Percentiles rank a stretch among this genome's conserved stretches.
Conservation (phyloP, 2,888 invertebrate genomes). For the Lypha dubia region DNA sequence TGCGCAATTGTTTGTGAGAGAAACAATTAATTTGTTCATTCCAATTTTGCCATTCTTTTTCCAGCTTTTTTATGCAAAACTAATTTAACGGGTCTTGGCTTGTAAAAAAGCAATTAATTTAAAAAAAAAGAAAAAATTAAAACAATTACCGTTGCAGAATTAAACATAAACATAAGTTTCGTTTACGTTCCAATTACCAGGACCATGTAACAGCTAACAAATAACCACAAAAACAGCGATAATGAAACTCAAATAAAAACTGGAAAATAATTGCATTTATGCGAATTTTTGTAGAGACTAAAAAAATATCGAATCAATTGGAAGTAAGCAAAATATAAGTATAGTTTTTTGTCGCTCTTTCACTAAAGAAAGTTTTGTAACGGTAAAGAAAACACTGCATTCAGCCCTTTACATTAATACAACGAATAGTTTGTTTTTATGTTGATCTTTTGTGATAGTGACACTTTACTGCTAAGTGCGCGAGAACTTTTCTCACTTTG, state of each 20-base stretch:
- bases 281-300: neutral
- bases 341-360: no score
- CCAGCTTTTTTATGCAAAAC: constrained; percentile 21
- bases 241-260: neutral
- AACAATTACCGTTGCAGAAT: constrained; percentile 38
- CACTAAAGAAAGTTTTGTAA: no score
- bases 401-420: no score
- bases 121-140: constrained; percentile 13
- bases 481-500: no score
- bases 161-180: constrained; percentile 59
- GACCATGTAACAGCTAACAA: constrained; percentile 4
- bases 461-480: no score
- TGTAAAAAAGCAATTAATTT: constrained; percentile 60
- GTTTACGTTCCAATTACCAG: constrained; percentile 59
- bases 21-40: constrained; percentile 6
- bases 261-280: neutral
- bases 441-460: no score
- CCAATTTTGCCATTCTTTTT: neutral
- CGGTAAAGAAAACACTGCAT: no score
- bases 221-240: constrained; percentile 9
- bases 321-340: neutral
- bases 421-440: no score
- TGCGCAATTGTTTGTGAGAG: constrained; percentile 3
- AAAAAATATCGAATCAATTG: neutral
- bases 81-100: constrained; percentile 56